Base-by-base conservation (phyloP, 2,888 invertebrate genomes). In the Diadegma fenestrale region DNA sequence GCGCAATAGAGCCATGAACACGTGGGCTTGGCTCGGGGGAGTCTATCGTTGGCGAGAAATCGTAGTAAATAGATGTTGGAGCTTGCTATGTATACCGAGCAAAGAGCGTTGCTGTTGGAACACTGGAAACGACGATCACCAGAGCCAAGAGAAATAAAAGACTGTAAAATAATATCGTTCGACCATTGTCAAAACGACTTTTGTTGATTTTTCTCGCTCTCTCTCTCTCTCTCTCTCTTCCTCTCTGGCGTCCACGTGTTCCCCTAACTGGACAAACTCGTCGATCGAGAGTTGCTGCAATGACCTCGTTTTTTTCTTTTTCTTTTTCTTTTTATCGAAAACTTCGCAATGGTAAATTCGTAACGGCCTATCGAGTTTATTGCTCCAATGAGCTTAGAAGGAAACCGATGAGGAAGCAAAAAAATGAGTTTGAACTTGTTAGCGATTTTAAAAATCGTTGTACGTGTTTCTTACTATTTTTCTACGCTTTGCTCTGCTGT, bases 21-120 rank as follows among this genome's bases (percentile, higher is more conserved):
- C 82, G 81, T 73, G 80, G 87, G 82, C 1, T 5, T 66, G 41
- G 51, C 48, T 79, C 75, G 85, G 54, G 85, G 86, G 85, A 75
- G 78, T 64, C 80, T 89, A 86, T 88, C 88, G 85, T 88, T 88
- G 85, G 68, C 72, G 87, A 69, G 72, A 87, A 88, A 90, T 90
- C 88, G 86, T 88, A 85, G 89, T 90, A 90, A 91, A 91, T 89
- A 89, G 88, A 81, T 86, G 82, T 85, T 68, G 66, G 73, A 86
- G 83, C 0, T 30, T 2, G 26, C 45, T n/a, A 2, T 22, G 22
- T 66, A 43, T 14, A 66, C 22, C 22, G 41, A 5, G 61, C 37
- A 87, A 82, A 85, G 84, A 30, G 19, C 51, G 68, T 82, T 72
- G 85, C 78, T 81, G 84, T 26, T 64, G 64, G 64, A 84, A 87